Conservation (phyloP, 2,888 invertebrate genomes). For the Prosapia bicincta region DNA sequence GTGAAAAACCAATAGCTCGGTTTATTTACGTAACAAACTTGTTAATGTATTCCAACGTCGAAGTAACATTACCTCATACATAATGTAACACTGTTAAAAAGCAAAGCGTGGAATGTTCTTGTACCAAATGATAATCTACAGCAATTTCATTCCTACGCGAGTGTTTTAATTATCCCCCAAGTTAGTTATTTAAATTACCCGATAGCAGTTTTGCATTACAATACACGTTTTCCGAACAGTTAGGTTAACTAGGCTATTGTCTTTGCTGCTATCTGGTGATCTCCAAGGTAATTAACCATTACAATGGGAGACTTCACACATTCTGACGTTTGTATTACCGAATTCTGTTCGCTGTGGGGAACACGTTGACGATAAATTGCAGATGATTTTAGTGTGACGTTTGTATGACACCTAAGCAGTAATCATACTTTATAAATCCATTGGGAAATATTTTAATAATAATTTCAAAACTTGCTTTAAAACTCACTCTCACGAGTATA, state of each 20-base stretch:
- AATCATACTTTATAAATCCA: too few species aligned
- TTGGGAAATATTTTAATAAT: too few species aligned
- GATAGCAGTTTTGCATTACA: background rate
- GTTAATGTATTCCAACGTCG: too few species aligned
- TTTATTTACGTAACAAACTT: too few species aligned
- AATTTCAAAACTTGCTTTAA: too few species aligned
- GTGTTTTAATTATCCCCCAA: background rate
- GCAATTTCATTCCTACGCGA: background rate
- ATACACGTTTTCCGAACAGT: background rate
- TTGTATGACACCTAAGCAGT: too few species aligned
- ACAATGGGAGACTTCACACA: background rate
- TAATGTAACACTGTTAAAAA: background rate
- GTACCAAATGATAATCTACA: background rate
- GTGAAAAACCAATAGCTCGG: too few species aligned
- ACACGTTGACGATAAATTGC: too few species aligned
- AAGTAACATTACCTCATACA: background rate
- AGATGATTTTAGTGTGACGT: too few species aligned
- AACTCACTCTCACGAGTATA: too few species aligned
- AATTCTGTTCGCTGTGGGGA: too few species aligned
- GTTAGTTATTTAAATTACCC: background rate
- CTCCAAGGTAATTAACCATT: background rate
- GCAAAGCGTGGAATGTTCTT: background rate
- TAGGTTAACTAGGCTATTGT: background rate
- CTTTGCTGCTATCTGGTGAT: background rate
- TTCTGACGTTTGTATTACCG: background rate